Evolutionary conservation across 2,888 invertebrate genomes (phyloP), one percentile per base, ranked within the genome.

Genomic region (Ypsolopha sequella): DNA sequence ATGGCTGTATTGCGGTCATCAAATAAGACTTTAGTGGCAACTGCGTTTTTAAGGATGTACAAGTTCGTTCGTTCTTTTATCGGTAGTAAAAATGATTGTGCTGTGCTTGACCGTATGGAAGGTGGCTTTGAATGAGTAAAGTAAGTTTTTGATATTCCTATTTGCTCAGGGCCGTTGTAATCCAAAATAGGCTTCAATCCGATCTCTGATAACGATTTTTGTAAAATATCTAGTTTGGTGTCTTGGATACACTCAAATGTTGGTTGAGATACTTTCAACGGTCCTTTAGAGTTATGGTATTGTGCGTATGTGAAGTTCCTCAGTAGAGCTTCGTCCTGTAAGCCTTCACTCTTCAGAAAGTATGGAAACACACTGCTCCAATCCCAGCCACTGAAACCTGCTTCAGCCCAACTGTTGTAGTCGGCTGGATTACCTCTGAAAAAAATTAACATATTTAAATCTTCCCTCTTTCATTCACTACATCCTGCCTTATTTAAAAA

Each of bases 351-450:
- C 51, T 80, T 81, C 10, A 73, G 68, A 10, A 76, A 75, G 53
- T 76, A 87, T 1, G 70, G 61, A 0, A 66, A 54, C 4, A 81
- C 73, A n/a, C 77, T 70, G 1, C 79, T 61, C 69, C 86, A 88
- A 11, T 73, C 71, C 88, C 88, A 88, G 1, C 80, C 77, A 0
- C 57, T 36, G 48, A 87, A 82, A 6, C 87, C 86, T 10, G 66
- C 55, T 1, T 57, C 59, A n/a, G 72, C 70, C 88, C 88, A 88
- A 41, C 66, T 61, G 43, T 82, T 68, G 53, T 78, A 88, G 56
- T 87, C 82, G 1, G 60, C 55, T 0, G 59, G 63, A 55, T 71
- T 76, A 0, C 88, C 88, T 1, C 80, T 48, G 14, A 47, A 47
- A 47, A 6, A 44, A 1, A 10, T 7, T 11, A 24, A 44, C 11